Conservation (phyloP, 1,140 invertebrate genomes). For the Goniozus legneri region DNA sequence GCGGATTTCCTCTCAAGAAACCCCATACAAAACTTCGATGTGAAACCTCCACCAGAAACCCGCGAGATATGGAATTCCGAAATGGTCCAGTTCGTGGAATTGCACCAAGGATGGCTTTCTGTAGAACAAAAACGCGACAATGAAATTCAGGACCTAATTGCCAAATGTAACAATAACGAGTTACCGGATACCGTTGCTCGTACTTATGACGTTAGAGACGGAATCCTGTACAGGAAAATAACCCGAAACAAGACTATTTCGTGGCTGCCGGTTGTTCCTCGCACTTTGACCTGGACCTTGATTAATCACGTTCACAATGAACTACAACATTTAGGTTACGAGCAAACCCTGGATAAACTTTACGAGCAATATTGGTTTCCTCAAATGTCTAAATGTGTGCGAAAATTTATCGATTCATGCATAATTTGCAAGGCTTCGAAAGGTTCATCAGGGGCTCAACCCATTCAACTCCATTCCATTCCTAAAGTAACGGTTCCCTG, state of each 20-base stretch:
- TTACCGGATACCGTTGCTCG: slow-evolving; percentile 14
- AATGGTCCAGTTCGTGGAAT: slow-evolving; percentile 13
- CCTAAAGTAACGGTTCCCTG: slow-evolving; percentile 28
- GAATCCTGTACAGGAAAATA: slow-evolving; percentile 25
- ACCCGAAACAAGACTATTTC: slow-evolving; percentile 15
- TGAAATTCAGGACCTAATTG: slow-evolving; percentile 15
- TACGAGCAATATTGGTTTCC: slow-evolving; percentile 30
- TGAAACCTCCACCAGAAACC: too few species aligned
- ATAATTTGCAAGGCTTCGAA: slow-evolving; percentile 22
- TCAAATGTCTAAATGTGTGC: slow-evolving; percentile 21
- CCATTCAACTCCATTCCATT: slow-evolving; percentile 27
- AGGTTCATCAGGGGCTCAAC: slow-evolving; percentile 16
- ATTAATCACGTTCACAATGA: slow-evolving; percentile 35
- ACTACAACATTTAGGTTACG: slow-evolving; percentile 24
- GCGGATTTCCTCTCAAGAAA: neutral
- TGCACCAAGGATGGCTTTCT: slow-evolving; percentile 21
- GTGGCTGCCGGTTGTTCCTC: slow-evolving; percentile 33
- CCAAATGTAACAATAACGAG: slow-evolving; percentile 15
- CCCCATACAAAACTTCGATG: neutral
- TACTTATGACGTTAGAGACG: slow-evolving; percentile 23
- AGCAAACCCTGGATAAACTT: slow-evolving; percentile 29
- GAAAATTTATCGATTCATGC: slow-evolving; percentile 25
- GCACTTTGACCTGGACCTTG: slow-evolving; percentile 28
- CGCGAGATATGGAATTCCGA: neutral
- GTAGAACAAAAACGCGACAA: slow-evolving; percentile 20